Evolutionary conservation across 2,797 vertebrate species (phyloP), one percentile per base, ranked within the genome.

Genomic region (Scomberomorus guttatus): DNA sequence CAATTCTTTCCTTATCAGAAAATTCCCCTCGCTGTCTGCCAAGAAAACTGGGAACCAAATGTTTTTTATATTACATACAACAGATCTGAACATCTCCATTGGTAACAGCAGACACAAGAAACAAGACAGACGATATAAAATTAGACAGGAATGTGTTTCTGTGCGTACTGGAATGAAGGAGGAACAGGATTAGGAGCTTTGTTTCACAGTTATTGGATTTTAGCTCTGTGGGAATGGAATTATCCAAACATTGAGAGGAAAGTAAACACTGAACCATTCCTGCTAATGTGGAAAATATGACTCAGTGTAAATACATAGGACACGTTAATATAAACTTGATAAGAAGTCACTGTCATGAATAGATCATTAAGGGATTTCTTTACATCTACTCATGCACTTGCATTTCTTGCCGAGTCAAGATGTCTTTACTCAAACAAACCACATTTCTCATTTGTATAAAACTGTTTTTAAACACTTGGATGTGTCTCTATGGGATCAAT

Each of bases 141-240:
- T 63, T 44, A 55, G 66, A 39, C 57, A 77, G 75, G 80, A 86
- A 81, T 85, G 82, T 58, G 59, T 84, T 85, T 68, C 79, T 77
- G 60, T 79, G 74, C 69, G 82, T 75, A 80, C 77, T 79, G 69
- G 58, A 83, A 65, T 72, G 80, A 68, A 75, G 75, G 60, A 70
- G 60, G 62, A 85, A 87, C 46, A 44, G 77, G 87, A 91, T 90
- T 90, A 90, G 79, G 70, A 85, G 82, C 75, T 87, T 86, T 90
- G 78, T 89, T 90, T 89, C 77, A 80, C 82, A 86, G 82, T 90
- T 92, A 87, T 87, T 83, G 81, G 85, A 91, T 91, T 92, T 87
- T 82, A 72, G 74, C 87, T 90, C 76, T 24, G 79, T 79, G 75
- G 87, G 80, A 89, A 84, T 76, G 72, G 72, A 90, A 84, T 89